Evolutionary conservation across 2,113 vertebrate species (phyloP).

Genomic region (Pantherophis guttatus): DNA sequence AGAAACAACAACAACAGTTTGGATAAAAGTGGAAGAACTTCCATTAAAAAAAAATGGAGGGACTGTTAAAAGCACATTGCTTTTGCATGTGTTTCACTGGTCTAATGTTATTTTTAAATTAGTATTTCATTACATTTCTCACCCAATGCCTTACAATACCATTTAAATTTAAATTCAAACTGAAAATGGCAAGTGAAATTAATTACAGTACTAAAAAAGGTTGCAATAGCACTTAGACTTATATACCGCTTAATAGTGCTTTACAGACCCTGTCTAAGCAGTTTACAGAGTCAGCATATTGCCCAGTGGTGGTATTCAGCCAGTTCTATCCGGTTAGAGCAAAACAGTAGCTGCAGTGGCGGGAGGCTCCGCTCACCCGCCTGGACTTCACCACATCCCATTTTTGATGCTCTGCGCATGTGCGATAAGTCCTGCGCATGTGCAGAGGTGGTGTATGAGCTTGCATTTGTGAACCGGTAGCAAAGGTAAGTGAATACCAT

Average conservation of each 20-base stretch:
- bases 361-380: no score
- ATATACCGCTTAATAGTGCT: not conserved
- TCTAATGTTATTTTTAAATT: not conserved
- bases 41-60: not conserved
- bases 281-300: not conserved
- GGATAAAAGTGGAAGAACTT: conserved; percentile 28
- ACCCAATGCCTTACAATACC: not conserved
- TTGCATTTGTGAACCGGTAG: no score
- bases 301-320: not conserved
- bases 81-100: not conserved
- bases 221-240: not conserved
- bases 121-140: not conserved
- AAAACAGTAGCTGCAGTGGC: no score
- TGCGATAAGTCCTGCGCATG: no score
- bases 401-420: no score
- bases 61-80: conserved; percentile 27
- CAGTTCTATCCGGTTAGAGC: no score
- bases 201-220: not conserved
- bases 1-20: conserved; percentile 30
- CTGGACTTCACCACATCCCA: no score
- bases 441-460: no score
- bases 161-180: not conserved
- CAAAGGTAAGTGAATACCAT: no score
- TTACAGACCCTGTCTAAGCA: not conserved
- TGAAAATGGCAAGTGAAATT: not conserved